Base-by-base conservation (phyloP, 2,797 vertebrate species). In the Carapus acus region DNA sequence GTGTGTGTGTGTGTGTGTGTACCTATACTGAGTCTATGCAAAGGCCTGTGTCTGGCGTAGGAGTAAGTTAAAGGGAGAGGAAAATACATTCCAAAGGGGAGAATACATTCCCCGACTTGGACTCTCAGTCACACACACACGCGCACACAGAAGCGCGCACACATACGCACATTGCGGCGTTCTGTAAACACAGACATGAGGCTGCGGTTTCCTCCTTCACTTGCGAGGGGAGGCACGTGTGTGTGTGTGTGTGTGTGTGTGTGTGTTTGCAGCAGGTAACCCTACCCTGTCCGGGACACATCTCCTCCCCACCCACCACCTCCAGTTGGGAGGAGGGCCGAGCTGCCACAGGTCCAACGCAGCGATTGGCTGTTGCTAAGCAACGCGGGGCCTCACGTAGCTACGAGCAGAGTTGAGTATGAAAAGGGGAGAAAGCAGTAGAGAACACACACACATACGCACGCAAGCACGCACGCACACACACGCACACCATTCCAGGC, bases 311-410 rank as follows among this genome's bases (percentile, higher is more conserved):
- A 51, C 33, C 39, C 41, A 21, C 39, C 41, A 21, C 22, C 18
- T 37, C 27, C 5, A 45, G 37, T 40, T 39, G 33, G 24, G 13
- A 43, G 55, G 50, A 45, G 43, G 38, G 16, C 15, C n/a, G n/a
- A 14, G 22, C 15, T 1, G 21, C 43, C 47, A 29, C 34, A 14
- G 6, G 41, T 64, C 14, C 20, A 7, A 36, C 18, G 27, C 42
- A n/a, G 15, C 41, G 36, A 44, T 59, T 68, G 61, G 58, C 43
- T 64, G 58, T 62, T 68, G 33, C 66, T 49, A 51, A 58, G 66
- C 57, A 58, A 52, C 34, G 3, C 1, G 38, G 15, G 39, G 15
- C 53, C 54, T 46, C 49, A 29, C 37, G 24, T 66, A 40, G 61
- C 33, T 65, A 49, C 46, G 38, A 48, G 33, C 20, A 69, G 29